A percentile compares a stretch with the other conserved stretches of the same genome.
Evolutionary conservation across 92 coral and sea anemone species (phyloP).

Genomic region (Heteractis magnifica): DNA sequence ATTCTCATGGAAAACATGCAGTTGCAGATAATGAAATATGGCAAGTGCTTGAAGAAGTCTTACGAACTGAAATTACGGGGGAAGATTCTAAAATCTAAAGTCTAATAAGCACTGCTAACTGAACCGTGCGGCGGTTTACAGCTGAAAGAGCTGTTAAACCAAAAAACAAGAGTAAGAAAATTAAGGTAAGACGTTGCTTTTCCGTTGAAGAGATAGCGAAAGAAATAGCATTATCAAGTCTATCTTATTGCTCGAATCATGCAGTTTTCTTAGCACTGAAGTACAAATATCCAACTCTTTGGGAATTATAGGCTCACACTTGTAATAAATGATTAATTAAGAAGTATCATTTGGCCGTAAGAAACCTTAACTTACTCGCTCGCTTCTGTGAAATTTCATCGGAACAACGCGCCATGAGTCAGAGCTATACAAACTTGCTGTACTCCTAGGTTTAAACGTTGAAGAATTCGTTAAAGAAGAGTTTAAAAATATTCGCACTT

Average conservation of each 20-base stretch:
- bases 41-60: neutral
- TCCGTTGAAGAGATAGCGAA: neutral
- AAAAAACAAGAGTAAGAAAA: neutral
- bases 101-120: neutral
- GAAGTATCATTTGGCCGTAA: neutral
- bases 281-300: neutral
- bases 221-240: neutral
- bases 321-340: neutral
- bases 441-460: no score
- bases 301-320: neutral
- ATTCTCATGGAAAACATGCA: neutral
- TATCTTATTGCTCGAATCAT: neutral
- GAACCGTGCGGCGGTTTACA: neutral
- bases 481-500: neutral
- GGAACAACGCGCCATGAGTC: no score
- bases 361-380: neutral
- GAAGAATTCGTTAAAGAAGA: neutral
- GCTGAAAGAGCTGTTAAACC: neutral
- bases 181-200: neutral
- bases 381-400: neutral
- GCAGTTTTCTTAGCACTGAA: neutral
- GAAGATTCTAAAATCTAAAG: neutral
- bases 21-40: no score
- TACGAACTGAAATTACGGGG: no score
- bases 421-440: no score